These are phyloP conservation scores for Esox lucius DNA, from an alignment of 2,797 vertebrate genomes.

Conservation along the genomic window DNA sequence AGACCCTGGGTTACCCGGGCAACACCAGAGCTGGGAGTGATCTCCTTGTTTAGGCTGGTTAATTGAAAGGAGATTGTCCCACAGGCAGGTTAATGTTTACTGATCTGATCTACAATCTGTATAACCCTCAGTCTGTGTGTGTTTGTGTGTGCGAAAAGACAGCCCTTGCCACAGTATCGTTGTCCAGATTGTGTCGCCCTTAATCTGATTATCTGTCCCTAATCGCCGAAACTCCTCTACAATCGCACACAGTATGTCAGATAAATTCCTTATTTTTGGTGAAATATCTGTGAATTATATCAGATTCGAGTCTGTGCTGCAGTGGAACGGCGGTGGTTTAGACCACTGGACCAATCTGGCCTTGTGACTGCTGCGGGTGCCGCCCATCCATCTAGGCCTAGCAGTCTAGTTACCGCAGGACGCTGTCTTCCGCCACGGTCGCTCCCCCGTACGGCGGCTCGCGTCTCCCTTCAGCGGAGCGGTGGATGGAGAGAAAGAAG, in stretches of 20 bases:
- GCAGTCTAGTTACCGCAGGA: no score
- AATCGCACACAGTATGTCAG: constrained; percentile 60
- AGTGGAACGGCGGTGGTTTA: not conserved
- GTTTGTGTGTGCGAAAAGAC: constrained; percentile 12
- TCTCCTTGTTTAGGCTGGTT: constrained; percentile 69
- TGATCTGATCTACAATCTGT: constrained; percentile 68
- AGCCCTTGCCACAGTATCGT: constrained; percentile 47
- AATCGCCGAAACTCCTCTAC: constrained; percentile 53
- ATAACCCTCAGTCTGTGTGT: constrained; percentile 36
- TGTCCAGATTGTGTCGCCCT: constrained; percentile 48
- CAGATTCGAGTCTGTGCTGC: no score
- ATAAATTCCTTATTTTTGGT: constrained; percentile 34
- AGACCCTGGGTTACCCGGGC: constrained; percentile 57
- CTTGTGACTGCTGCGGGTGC: no score
- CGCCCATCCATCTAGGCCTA: no score
- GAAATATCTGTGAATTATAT: not conserved
- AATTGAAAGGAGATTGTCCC: constrained; percentile 74
- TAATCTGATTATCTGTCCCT: constrained; percentile 63
- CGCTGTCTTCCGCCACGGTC: not conserved
- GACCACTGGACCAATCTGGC: not conserved
- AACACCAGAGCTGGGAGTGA: constrained; percentile 61
- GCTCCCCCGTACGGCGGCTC: not conserved
- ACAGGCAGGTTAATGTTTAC: constrained; percentile 64
- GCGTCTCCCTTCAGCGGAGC: not conserved
- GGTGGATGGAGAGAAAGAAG: not conserved